Evolutionary conservation across 2,888 invertebrate species (phyloP).

Genomic region (Aleiodes leptofemur): DNA sequence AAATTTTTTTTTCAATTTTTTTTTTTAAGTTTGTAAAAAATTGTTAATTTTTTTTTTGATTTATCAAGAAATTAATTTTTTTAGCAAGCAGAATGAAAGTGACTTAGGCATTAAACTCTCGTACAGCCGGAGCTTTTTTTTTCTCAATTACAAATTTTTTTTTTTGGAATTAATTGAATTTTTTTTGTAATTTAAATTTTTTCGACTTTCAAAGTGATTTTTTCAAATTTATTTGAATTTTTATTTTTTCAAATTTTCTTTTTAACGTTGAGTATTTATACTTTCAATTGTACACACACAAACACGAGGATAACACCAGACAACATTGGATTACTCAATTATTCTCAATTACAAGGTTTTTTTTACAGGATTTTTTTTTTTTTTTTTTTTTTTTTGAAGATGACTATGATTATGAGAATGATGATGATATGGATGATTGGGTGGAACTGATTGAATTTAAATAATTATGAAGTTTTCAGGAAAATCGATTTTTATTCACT

Average conservation of each 20-base stretch:
- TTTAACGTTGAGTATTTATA: conserved; percentile 75
- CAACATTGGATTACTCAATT: conserved; percentile 49
- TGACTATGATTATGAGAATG: conserved; percentile 58
- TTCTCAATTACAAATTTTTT: conserved; percentile 2
- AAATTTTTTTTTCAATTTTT: not conserved
- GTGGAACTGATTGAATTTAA: not conserved
- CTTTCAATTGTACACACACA: conserved; percentile 74
- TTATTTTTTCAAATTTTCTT: conserved; percentile 48
- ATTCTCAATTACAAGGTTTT: conserved; percentile 17
- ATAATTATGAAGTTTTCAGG: too few relatives aligned
- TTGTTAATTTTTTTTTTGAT: not conserved
- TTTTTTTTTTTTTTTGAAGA: conserved; percentile 40
- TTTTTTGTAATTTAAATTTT: conserved; percentile 21
- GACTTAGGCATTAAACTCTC: conserved; percentile 55
- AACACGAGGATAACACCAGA: conserved; percentile 72
- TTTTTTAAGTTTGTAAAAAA: conserved; percentile 7
- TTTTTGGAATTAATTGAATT: not conserved
- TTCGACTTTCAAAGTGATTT: not conserved
- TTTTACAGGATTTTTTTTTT: conserved; percentile 31
- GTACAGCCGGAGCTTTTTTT: conserved; percentile 55
- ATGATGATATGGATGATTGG: conserved; percentile 51
- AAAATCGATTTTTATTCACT: too few relatives aligned
- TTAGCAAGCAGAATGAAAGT: conserved; percentile 53
- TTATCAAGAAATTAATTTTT: conserved; percentile 45
- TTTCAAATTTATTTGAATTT: not conserved